phyloP scores from a whole-genome alignment of 2,113 vertebrate genomes.

The Mellivora capensis region DNA sequence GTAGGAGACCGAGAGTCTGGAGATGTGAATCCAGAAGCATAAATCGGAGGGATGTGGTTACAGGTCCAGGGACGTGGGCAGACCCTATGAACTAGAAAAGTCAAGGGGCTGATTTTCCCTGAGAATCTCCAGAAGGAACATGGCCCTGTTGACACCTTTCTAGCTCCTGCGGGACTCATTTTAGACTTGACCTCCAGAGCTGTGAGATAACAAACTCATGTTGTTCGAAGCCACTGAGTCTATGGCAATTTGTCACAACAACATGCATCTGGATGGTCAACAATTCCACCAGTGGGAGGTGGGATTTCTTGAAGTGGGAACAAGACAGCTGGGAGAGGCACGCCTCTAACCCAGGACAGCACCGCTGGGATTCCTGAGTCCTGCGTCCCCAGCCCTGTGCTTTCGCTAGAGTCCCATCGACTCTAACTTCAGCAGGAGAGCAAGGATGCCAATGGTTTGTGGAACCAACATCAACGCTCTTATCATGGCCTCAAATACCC shows the following conservation, averaged over 20 bases:
- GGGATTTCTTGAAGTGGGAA: not conserved
- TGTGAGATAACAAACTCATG: not conserved
- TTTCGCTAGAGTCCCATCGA: not conserved
- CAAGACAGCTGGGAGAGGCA: not conserved
- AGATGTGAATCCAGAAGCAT: not conserved
- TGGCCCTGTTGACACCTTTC: too few species aligned
- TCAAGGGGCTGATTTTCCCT: not conserved
- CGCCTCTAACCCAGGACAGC: not conserved
- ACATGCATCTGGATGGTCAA: not conserved
- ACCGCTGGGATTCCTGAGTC: not conserved
- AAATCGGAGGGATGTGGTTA: not conserved
- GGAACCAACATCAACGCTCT: too few species aligned
- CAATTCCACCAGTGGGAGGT: accelerated
- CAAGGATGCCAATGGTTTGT: not conserved
- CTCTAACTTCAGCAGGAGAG: not conserved
- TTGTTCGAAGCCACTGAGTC: not conserved
- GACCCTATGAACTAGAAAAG: not conserved
- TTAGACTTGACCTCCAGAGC: not conserved
- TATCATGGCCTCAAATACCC: not conserved
- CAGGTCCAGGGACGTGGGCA: accelerated
- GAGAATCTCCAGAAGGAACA: not conserved
- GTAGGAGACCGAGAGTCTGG: not conserved
- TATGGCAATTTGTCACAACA: not conserved
- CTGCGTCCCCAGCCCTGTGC: not conserved
- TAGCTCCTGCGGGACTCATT: not conserved